These are phyloP conservation scores for Trichogramma dendrolimi DNA, from an alignment of 2,888 invertebrate genomes.

Conservation along the genomic window DNA sequence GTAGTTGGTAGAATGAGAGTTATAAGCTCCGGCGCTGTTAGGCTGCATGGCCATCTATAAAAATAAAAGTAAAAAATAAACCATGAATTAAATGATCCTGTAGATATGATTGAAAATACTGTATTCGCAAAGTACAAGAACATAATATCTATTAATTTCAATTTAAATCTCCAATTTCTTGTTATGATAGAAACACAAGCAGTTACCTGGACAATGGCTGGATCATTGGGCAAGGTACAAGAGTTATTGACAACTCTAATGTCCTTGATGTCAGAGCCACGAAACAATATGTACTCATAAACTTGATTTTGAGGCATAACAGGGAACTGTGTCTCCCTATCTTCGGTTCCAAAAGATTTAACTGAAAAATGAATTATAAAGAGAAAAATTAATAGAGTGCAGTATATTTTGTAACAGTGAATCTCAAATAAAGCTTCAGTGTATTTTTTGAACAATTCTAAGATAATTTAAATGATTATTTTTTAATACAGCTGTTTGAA, in stretches of 20 bases:
- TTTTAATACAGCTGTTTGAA: too few species aligned
- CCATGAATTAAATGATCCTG: background rate
- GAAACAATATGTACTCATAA: conserved; percentile 97
- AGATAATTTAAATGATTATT: too few species aligned
- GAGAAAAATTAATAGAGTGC: too few species aligned
- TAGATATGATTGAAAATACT: conserved; percentile 2
- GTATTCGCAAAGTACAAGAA: background rate
- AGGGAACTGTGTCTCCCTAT: conserved; percentile 90
- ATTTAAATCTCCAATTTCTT: background rate
- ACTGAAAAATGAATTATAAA: conserved; percentile 61
- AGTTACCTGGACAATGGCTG: conserved; percentile 86
- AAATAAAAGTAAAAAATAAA: background rate
- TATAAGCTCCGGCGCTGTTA: conserved; percentile 43
- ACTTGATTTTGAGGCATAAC: conserved; percentile 96
- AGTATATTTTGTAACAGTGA: too few species aligned
- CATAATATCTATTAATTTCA: background rate
- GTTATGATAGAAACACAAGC: background rate
- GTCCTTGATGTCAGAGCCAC: conserved; percentile 98
- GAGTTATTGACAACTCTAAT: conserved; percentile 91
- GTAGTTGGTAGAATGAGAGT: conserved; percentile 56
- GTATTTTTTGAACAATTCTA: too few species aligned
- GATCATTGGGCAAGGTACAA: conserved; percentile 87
- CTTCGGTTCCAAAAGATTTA: conserved; percentile 97
- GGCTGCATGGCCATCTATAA: conserved; percentile 71
- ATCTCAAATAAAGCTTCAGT: too few species aligned